Evolutionary conservation across 2,888 invertebrate genomes (phyloP).

Genomic region (Sepioteuthis lessoniana): DNA sequence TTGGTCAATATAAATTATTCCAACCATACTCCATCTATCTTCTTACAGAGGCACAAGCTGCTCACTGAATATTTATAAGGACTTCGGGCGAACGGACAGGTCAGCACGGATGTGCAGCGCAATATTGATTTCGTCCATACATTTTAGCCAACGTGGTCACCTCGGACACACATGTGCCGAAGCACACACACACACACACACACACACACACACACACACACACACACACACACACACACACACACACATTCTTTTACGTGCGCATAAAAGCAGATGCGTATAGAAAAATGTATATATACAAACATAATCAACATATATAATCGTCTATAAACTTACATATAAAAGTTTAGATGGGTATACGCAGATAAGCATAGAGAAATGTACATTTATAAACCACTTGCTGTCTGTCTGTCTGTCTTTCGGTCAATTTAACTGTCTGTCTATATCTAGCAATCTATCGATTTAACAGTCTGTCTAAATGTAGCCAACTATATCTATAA

Average conservation of each 20-base stretch:
- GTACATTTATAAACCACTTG: background rate
- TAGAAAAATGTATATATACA: background rate
- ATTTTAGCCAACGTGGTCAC: background rate
- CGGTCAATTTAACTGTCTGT: too few species aligned
- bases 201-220: background rate
- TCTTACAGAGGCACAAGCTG: background rate
- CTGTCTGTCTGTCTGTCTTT: too few species aligned
- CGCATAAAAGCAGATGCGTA: background rate
- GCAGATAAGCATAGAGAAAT: background rate
- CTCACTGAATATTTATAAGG: background rate
- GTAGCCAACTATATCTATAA: too few species aligned
- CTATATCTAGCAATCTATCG: too few species aligned
- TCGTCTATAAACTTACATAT: background rate
- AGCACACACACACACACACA: background rate
- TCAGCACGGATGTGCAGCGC: background rate
- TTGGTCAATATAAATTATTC: background rate
- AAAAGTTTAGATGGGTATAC: background rate
- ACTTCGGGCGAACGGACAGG: slow-evolving; percentile 24
- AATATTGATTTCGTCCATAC: background rate
- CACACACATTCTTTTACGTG: background rate
- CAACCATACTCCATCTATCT: background rate
- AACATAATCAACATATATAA: background rate
- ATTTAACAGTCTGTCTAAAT: too few species aligned
- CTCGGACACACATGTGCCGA: background rate
- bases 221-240: background rate